phyloP scores from a whole-genome alignment of 2,888 invertebrate species.

The Hirtodrosophila trivittata region DNA sequence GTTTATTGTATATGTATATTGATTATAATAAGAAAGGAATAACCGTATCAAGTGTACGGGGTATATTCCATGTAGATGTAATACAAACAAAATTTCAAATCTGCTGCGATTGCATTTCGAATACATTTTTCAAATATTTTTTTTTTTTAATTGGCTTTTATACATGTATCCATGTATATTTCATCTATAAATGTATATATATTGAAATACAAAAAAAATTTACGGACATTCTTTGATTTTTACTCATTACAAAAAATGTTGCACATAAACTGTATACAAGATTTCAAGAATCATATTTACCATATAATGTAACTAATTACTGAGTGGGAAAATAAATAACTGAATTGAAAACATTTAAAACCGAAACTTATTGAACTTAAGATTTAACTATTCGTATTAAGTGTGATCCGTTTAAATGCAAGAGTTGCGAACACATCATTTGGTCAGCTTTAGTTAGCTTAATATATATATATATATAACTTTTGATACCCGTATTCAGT shows the following conservation, averaged over 20 bases:
- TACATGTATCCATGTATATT: slow-evolving; percentile 15
- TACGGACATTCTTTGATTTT: slow-evolving; percentile 38
- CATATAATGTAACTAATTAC: slow-evolving; percentile 69
- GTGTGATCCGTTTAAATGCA: slow-evolving; percentile 41
- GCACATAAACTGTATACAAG: slow-evolving; percentile 57
- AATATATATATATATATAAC: slow-evolving; percentile 7
- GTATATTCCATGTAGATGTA: slow-evolving; percentile 53
- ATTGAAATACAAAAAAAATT: slow-evolving; percentile 29
- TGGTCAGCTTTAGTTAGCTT: slow-evolving; percentile 49
- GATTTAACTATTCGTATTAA: slow-evolving; percentile 39
- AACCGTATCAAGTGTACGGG: slow-evolving; percentile 39
- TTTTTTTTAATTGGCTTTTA: slow-evolving; percentile 36
- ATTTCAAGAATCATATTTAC: slow-evolving; percentile 51
- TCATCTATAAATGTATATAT: slow-evolving; percentile 28
- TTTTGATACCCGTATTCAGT: slow-evolving; percentile 43
- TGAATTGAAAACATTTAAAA: slow-evolving; percentile 37
- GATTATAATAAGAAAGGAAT: slow-evolving; percentile 29
- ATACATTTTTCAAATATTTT: slow-evolving; percentile 63
- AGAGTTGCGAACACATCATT: slow-evolving; percentile 67
- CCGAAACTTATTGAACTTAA: slow-evolving; percentile 26
- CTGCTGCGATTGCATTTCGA: slow-evolving; percentile 58
- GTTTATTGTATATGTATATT: slow-evolving; percentile 45
- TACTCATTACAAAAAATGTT: slow-evolving; percentile 40
- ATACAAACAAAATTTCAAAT: slow-evolving; percentile 37
- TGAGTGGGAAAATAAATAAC: slow-evolving; percentile 68